These are phyloP conservation scores for Bos taurus DNA, from an alignment of 2,113 vertebrate genomes.

Conservation along the genomic window DNA sequence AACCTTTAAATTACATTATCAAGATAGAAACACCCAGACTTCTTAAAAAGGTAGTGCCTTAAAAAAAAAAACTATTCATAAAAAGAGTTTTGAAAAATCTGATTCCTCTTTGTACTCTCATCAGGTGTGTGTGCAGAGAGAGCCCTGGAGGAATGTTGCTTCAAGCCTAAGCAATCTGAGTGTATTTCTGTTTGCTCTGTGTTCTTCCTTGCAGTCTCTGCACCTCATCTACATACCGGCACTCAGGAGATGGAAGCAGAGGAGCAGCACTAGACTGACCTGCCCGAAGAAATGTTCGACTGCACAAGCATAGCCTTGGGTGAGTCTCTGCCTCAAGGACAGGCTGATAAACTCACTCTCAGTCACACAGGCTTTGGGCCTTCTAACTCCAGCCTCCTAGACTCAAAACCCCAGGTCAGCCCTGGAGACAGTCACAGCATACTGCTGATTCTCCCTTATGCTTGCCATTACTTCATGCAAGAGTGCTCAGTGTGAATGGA, in stretches of 20 bases:
- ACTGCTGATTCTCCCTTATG: neutral
- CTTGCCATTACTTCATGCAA: neutral
- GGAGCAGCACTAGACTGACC: neutral
- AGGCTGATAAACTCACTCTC: neutral
- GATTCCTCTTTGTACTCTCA: neutral
- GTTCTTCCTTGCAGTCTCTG: neutral
- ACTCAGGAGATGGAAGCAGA: neutral
- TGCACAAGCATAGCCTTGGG: neutral
- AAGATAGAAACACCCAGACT: neutral
- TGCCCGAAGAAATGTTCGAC: neutral
- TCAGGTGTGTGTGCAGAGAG: neutral
- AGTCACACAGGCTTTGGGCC: neutral
- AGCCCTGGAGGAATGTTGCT: neutral
- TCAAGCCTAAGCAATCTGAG: neutral
- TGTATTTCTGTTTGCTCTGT: neutral
- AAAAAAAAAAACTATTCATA: neutral
- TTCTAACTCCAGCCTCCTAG: neutral
- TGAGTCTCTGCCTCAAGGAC: neutral
- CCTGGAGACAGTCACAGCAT: rapidly evolving
- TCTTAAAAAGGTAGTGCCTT: neutral
- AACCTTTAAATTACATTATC: neutral
- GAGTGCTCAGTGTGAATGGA: neutral
- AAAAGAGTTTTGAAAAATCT: neutral
- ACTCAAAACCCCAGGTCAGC: neutral
- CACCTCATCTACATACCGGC: neutral